phyloP scores from a whole-genome alignment of 2,888 invertebrate species.

The Sarcophaga variegata region DNA sequence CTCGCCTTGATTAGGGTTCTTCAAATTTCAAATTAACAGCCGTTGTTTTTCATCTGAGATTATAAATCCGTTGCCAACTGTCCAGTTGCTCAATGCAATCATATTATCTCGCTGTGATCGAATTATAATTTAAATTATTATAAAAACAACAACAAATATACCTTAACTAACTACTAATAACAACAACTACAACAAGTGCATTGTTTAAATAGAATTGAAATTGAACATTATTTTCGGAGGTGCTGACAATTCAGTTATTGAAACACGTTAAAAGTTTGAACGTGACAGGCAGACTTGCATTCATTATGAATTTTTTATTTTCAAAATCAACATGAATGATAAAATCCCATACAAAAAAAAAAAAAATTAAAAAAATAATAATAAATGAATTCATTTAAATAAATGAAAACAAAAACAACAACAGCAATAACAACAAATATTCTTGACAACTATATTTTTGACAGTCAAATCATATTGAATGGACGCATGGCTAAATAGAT shows the following conservation, averaged over 20 bases:
- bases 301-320: slow-evolving; percentile 58
- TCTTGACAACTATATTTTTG: slow-evolving; percentile 64
- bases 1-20: too few species aligned
- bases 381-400: slow-evolving; percentile 54
- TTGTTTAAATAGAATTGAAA: slow-evolving; percentile 75
- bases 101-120: too few species aligned
- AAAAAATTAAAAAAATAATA: slow-evolving; percentile 5
- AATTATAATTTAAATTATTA: too few species aligned
- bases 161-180: too few species aligned
- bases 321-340: neutral
- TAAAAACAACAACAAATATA: too few species aligned
- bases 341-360: slow-evolving; percentile 10
- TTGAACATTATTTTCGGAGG: slow-evolving; percentile 72
- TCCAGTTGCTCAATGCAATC: too few species aligned
- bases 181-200: neutral
- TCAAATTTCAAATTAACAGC: too few species aligned
- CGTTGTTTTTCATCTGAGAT: too few species aligned
- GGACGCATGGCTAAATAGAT: neutral
- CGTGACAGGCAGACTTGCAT: slow-evolving; percentile 75
- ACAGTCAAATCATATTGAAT: slow-evolving; percentile 43
- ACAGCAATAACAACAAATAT: slow-evolving; percentile 12
- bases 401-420: slow-evolving; percentile 13
- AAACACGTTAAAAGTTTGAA: slow-evolving; percentile 80
- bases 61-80: too few species aligned
- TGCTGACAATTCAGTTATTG: slow-evolving; percentile 73